Percentiles rank a stretch among this genome's conserved stretches.
These are phyloP conservation scores for Halictus quadricinctus DNA, from an alignment of 2,888 invertebrate genomes.

Conservation along the genomic window DNA sequence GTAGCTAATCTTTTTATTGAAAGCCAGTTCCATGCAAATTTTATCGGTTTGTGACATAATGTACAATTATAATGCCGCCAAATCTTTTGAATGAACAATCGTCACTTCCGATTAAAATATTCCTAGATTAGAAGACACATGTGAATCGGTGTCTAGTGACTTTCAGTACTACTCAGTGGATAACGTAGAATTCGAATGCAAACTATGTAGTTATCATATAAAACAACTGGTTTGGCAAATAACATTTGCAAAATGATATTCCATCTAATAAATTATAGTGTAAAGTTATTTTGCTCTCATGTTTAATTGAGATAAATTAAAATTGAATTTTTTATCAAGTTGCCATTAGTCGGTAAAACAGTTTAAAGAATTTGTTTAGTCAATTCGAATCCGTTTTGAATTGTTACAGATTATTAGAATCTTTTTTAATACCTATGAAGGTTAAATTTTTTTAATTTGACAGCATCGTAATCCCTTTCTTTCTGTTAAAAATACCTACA, in stretches of 20 bases:
- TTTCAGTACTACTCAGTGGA: constrained; percentile 28
- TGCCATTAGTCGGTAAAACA: neutral
- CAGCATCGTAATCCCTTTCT: no score
- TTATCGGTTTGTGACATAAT: constrained; percentile 19
- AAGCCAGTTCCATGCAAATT: constrained; percentile 50
- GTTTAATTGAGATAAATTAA: neutral
- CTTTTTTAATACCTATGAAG: no score
- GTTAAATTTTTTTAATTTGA: no score
- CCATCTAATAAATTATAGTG: neutral
- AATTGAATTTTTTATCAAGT: neutral
- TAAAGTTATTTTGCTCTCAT: neutral
- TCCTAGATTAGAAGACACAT: neutral
- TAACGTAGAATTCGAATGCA: constrained; percentile 14
- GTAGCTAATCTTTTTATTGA: constrained; percentile 35
- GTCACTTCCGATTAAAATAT: constrained; percentile 48
- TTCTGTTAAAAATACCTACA: neutral
- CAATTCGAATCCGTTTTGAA: no score
- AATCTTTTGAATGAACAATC: neutral
- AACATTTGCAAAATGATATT: neutral
- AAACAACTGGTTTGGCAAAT: neutral
- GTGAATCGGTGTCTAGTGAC: constrained; percentile 49
- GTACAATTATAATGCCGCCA: neutral
- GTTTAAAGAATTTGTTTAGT: neutral
- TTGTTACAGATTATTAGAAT: no score
- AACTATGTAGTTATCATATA: neutral